Evolutionary conservation across 2,888 invertebrate genomes (phyloP).

Genomic region (Rhyacophila evoluta): DNA sequence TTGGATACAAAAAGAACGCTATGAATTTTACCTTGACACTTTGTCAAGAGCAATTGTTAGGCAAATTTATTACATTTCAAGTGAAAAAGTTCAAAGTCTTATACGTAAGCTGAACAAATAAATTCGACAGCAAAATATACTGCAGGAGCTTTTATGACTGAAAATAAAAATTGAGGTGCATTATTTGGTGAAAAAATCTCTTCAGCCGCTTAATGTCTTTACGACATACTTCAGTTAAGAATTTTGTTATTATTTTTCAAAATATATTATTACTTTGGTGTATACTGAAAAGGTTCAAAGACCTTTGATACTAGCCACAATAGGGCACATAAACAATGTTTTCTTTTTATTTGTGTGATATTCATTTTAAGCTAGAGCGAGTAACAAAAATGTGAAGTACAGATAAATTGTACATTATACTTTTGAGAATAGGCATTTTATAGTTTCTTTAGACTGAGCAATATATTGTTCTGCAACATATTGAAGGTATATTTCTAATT

Average conservation of each 20-base stretch:
- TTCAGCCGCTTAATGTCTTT: background rate
- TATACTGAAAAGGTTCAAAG: background rate
- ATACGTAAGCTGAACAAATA: background rate
- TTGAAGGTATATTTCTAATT: too few species aligned
- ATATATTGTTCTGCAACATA: too few species aligned
- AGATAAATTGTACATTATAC: background rate
- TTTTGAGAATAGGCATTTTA: background rate
- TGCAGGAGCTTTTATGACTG: background rate
- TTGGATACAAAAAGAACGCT: background rate
- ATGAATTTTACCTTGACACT: background rate
- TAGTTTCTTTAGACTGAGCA: background rate
- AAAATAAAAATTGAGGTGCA: background rate
- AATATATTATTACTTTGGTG: background rate
- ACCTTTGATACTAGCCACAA: background rate
- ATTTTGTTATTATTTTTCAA: background rate
- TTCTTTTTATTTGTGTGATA: background rate
- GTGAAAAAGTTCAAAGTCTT: background rate
- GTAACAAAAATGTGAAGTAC: background rate
- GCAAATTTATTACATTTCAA: constrained; percentile 2
- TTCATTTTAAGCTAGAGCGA: background rate
- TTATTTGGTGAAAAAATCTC: background rate
- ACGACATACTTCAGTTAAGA: background rate
- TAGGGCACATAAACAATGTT: background rate
- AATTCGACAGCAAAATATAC: background rate
- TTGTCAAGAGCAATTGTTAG: background rate